phyloP scores from a whole-genome alignment of 1,140 invertebrate species.

The Lasioglossum albipes region DNA sequence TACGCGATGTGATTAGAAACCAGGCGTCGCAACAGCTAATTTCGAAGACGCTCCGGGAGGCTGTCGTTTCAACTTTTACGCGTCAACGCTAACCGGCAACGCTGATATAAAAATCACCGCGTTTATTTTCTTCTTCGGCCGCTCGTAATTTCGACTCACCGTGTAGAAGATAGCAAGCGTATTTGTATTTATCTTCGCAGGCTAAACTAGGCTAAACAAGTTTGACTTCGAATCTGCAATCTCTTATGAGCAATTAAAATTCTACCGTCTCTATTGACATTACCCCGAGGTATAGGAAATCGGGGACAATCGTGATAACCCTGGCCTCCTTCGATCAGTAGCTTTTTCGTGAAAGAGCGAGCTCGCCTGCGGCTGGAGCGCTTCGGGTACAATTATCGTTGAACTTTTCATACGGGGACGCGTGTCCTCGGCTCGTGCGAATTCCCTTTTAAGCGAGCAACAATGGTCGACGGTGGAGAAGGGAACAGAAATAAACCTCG shows the following conservation, averaged over 20 bases:
- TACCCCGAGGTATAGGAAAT: neutral
- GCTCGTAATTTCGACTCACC: too few species aligned
- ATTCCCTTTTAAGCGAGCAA: too few species aligned
- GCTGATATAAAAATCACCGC: too few species aligned
- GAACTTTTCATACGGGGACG: neutral
- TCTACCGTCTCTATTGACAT: neutral
- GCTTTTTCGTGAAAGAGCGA: neutral
- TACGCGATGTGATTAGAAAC: neutral
- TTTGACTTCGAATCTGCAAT: neutral
- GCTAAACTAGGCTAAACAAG: neutral
- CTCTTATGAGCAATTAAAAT: neutral
- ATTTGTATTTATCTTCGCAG: too few species aligned
- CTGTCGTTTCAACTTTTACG: too few species aligned
- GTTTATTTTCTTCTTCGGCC: too few species aligned
- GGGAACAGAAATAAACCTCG: too few species aligned
- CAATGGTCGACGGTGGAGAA: too few species aligned
- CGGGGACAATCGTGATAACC: constrained; percentile 7
- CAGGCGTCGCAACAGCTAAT: too few species aligned
- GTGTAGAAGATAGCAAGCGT: neutral
- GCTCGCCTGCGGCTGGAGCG: neutral
- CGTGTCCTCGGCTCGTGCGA: neutral
- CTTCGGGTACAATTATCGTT: neutral
- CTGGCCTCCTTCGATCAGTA: neutral
- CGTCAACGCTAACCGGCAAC: too few species aligned
- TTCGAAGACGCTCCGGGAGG: too few species aligned